Evolutionary conservation across 2,797 vertebrate species (phyloP).

Genomic region (Neostethus bicornis): DNA sequence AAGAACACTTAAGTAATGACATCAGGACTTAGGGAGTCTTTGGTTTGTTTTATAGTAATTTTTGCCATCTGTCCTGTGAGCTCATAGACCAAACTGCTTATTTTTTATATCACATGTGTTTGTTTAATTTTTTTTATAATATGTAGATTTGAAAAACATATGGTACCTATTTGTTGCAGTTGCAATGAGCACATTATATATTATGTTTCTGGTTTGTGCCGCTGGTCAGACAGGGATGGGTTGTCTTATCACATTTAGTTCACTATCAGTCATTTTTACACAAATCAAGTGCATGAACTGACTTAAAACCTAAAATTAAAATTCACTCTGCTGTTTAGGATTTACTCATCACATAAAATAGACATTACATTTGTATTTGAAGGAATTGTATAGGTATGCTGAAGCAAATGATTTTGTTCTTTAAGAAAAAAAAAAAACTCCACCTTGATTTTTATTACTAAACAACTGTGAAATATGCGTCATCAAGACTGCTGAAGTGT

Average conservation of each 20-base stretch:
- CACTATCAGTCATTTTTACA: slow-evolving; percentile 6
- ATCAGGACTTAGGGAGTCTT: background rate
- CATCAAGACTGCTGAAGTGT: slow-evolving; percentile 39
- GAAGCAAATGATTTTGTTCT: slow-evolving; percentile 1
- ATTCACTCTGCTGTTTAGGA: background rate
- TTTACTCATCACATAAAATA: background rate
- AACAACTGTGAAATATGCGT: slow-evolving; percentile 30
- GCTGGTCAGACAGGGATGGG: slow-evolving; percentile 2
- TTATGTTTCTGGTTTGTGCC: background rate
- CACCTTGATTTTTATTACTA: slow-evolving; percentile 28
- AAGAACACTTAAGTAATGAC: slow-evolving; percentile 9
- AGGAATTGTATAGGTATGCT: slow-evolving; percentile 4
- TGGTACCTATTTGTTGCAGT: background rate
- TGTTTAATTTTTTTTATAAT: background rate
- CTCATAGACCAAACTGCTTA: background rate
- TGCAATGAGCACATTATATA: background rate
- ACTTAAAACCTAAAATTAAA: background rate
- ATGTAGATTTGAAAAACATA: background rate
- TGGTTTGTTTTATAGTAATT: slow-evolving; percentile 7
- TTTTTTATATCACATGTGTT: background rate
- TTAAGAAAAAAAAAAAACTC: slow-evolving; percentile 1
- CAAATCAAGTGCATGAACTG: background rate
- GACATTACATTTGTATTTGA: too few relatives aligned
- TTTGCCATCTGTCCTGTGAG: background rate
- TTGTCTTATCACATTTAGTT: background rate